Evolutionary conservation across 2,888 invertebrate species (phyloP).

Genomic region (Amphipoea oculea): DNA sequence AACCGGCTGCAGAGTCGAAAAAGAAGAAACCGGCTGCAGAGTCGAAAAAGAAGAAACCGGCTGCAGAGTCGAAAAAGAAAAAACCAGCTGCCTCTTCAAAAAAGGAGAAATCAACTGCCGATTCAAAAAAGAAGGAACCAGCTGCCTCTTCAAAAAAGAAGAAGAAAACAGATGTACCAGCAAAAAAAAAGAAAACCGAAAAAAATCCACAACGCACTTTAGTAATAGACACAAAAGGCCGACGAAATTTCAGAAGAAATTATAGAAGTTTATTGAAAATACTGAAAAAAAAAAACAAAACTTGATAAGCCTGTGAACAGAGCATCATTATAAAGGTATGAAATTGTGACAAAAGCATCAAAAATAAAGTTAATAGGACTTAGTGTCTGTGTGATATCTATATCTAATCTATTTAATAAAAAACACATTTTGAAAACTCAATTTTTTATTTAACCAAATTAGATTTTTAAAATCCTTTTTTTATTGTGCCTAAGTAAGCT

Average conservation of each 20-base stretch:
- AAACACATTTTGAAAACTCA: conserved; percentile 1
- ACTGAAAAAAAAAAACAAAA: background rate
- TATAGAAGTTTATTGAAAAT: conserved; percentile 37
- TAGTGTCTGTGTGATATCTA: too few species aligned
- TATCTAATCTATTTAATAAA: background rate
- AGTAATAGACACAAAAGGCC: conserved; percentile 40
- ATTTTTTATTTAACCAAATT: background rate
- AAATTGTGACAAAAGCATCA: background rate
- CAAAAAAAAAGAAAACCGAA: background rate
- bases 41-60: background rate
- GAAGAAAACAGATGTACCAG: background rate
- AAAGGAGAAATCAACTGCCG: background rate
- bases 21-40: background rate
- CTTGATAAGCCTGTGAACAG: background rate
- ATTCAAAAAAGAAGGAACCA: background rate
- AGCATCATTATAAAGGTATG: background rate
- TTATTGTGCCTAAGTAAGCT: background rate
- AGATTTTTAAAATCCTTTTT: background rate
- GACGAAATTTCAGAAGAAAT: conserved; percentile 28
- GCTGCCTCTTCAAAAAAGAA: background rate
- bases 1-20: background rate
- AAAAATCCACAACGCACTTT: conserved; percentile 7
- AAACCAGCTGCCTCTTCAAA: background rate
- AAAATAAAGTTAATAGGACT: conserved; percentile 5
- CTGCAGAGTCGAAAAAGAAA: background rate